A percentile compares a stretch with the other conserved stretches of the same genome.
phyloP scores from a whole-genome alignment of 2,888 invertebrate genomes.

The Noctua janthe region DNA sequence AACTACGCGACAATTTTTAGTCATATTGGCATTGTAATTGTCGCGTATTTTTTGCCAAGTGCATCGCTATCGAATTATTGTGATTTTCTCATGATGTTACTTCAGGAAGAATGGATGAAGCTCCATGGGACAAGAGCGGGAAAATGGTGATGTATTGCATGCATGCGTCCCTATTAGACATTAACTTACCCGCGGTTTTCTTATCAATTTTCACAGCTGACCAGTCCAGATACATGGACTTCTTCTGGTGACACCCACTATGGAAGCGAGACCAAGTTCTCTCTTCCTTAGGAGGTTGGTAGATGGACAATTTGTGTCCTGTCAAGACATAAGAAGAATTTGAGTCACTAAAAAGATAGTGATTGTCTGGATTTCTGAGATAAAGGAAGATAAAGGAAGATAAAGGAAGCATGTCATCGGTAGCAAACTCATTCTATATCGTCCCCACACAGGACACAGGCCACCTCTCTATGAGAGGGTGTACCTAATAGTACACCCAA shows the following conservation, averaged over 20 bases:
- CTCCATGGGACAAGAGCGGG: background rate
- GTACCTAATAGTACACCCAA: too few relatives aligned
- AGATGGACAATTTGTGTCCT: slow-evolving; percentile 2
- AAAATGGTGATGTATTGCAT: background rate
- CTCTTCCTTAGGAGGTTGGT: slow-evolving; percentile 17
- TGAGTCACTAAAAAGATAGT: background rate
- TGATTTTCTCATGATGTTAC: background rate
- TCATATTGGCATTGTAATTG: background rate
- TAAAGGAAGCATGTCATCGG: too few relatives aligned
- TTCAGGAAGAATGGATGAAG: background rate
- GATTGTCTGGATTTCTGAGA: background rate
- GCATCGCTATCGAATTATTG: background rate
- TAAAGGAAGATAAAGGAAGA: too few relatives aligned
- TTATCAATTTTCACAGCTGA: slow-evolving; percentile 49
- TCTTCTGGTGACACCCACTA: slow-evolving; percentile 63
- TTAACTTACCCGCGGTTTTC: slow-evolving; percentile 48
- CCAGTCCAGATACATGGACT: slow-evolving; percentile 67
- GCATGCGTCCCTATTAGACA: background rate
- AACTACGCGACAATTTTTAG: background rate
- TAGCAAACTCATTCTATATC: too few relatives aligned
- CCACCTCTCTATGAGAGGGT: too few relatives aligned
- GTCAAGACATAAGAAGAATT: background rate
- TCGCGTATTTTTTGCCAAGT: background rate
- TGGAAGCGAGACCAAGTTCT: slow-evolving; percentile 70
- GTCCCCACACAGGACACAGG: too few relatives aligned